Percentiles rank a stretch among this genome's conserved stretches.
These are phyloP conservation scores for Carcinoscorpius rotundicauda DNA, from an alignment of 1,140 invertebrate genomes.

Conservation along the genomic window DNA sequence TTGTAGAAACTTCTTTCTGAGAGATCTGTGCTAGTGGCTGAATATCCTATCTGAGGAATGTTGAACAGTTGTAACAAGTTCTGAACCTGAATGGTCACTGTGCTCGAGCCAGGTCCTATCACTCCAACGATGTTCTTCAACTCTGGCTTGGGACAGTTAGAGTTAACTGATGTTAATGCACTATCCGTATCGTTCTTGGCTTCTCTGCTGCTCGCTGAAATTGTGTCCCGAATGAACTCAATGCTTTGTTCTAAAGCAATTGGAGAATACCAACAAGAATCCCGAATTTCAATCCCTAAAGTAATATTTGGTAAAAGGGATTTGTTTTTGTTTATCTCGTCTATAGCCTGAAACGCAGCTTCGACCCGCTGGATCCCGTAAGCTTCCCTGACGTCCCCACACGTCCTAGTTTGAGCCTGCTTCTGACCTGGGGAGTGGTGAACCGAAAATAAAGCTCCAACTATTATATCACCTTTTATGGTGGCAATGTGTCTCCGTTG, in stretches of 20 bases:
- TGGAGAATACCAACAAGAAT: constrained; percentile 61
- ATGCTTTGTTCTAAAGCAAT: constrained; percentile 64
- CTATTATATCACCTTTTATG: constrained; percentile 46
- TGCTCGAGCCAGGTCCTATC: constrained; percentile 53
- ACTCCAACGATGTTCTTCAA: constrained; percentile 50
- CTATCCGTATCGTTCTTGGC: background rate
- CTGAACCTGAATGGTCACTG: constrained; percentile 58
- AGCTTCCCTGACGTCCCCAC: constrained; percentile 52
- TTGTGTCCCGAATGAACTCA: constrained; percentile 57
- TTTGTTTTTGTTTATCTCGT: constrained; percentile 40
- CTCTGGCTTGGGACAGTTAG: constrained; percentile 21
- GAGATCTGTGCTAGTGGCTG: constrained; percentile 60
- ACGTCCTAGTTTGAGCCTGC: constrained; percentile 39
- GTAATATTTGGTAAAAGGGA: constrained; percentile 44
- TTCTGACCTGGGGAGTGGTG: constrained; percentile 49
- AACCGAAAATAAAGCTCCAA: constrained; percentile 60
- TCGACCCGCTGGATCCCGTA: constrained; percentile 69
- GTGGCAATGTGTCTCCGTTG: too few relatives aligned
- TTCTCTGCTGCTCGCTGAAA: constrained; percentile 31
- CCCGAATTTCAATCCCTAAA: constrained; percentile 60
- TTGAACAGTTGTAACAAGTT: constrained; percentile 67
- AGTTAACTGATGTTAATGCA: constrained; percentile 3
- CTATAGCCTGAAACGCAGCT: constrained; percentile 46
- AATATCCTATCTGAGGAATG: constrained; percentile 74
- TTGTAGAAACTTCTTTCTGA: constrained; percentile 63